Conservation (phyloP, 2,113 vertebrate genomes). For the Pygoscelis adeliae region DNA sequence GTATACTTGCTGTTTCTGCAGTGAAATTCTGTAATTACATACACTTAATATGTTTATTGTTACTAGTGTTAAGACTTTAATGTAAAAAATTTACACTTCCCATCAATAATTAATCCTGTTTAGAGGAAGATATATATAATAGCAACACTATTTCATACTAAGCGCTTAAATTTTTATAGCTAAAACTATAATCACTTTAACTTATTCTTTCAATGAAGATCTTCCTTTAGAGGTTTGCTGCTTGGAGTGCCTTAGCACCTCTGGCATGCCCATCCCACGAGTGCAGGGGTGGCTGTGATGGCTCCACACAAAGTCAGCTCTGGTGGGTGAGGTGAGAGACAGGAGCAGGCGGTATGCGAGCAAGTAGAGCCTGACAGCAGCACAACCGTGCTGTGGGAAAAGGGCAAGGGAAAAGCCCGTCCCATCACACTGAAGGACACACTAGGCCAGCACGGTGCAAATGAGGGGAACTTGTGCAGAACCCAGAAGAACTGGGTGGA, state of each 20-base stretch:
- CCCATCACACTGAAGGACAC: not conserved
- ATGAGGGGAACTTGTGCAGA: not conserved
- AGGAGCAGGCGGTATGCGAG: rapidly evolving
- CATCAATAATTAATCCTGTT: not conserved
- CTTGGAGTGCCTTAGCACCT: not conserved
- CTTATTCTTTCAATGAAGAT: not conserved
- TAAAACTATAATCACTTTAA: not conserved
- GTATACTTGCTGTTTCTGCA: not conserved
- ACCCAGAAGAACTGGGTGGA: not conserved
- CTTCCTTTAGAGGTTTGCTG: not conserved
- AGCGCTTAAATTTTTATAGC: rapidly evolving
- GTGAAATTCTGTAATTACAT: not conserved
- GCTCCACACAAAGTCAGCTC: not conserved
- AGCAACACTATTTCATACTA: not conserved
- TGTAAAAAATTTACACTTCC: not conserved
- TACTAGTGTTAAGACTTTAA: not conserved
- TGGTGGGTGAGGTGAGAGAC: not conserved
- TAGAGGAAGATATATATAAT: not conserved
- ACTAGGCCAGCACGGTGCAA: not conserved
- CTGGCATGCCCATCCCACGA: rapidly evolving
- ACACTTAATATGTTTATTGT: not conserved
- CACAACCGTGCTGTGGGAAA: not conserved
- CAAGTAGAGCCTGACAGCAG: not conserved
- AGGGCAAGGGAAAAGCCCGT: not conserved
- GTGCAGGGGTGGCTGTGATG: rapidly evolving